Base-by-base conservation (phyloP, 2,888 invertebrate genomes). In the Itoplectis maculator region DNA sequence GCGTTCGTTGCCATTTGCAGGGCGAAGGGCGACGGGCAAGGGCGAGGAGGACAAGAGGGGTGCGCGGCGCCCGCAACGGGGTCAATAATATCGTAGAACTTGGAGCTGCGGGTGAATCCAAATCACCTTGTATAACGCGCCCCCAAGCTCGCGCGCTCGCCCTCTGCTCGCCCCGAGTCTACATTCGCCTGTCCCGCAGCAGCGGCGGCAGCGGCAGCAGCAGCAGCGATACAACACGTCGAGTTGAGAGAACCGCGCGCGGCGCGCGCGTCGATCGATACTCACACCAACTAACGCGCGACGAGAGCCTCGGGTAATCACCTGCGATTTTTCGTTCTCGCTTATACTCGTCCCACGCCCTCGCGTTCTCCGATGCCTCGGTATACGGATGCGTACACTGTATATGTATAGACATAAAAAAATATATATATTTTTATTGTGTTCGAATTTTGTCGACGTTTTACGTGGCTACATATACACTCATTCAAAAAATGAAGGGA, bases 1-100 rank as follows among this genome's bases (percentile, higher is more conserved):
- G 29, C 5, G 29, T 29, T 3, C 20, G 15, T n/a, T 47, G 51
- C 18, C 29, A 47, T 23, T 68, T 61, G 40, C 23, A 75, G 49
- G 49, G 40, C 29, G 18, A 54, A 40, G 74, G 54, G 20, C 15
- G 18, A 49, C 13, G 40, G 13, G n/a, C n/a, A n/a, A 75, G 49
- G 49, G 40, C 29, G 18, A 54, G n/a, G n/a, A 40, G 74, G 54
- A 20, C 15, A n/a, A 49, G 9, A 29, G 13, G 40, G 73, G 54
- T 68, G 29, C n/a, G 68, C 49, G 74, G 56, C 45, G 45, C 68
- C 68, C 66, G 69, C 81, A 79, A 72, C 74, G 77, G 76, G 76
- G 80, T 83, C 84, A 85, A 85, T 85, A 85, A 84, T 85, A 84
- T 82, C 83, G 81, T 80, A 80, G 81, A 81, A 74, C 73, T 83